Evolutionary conservation across 2,797 vertebrate species (phyloP), one percentile per base, ranked within the genome.

Genomic region (Kryptopterus vitreolus): DNA sequence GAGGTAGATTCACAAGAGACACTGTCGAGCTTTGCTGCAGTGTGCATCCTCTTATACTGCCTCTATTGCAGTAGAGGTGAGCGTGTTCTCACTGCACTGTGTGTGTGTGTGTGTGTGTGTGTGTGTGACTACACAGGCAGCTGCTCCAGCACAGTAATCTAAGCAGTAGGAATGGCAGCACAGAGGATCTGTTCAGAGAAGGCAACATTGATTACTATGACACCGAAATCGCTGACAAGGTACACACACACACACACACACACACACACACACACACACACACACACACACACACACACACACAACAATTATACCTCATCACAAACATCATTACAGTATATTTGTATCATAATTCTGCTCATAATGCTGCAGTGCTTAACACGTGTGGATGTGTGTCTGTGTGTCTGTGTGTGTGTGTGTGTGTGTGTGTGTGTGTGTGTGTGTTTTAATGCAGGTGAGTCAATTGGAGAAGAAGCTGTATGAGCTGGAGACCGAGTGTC

Each of bases 121-220:
- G 22, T 76, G 33, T 78, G 69, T 74, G 78, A 86, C 61, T 87
- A 61, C 75, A 85, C 92, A 99, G 97, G 85, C 97, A 98, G 82
- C 95, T 99, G 80, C 95, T 99, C 86, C 95, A 99, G 88, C 95
- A 95, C 91, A 99, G 98, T 92, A 98, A 98, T 91, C 90, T 98
- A 89, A 99, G 97, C 93, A 99, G 98, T 92, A 97, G 95, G 55
- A 96, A 97, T 0, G 96, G 96, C 90, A 99, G 98, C 90, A 98
- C 96, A 0, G 98, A 99, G 88, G 98, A 99, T 89, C 92, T 99
- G 83, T 99, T 98, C 92, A 86, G 95, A 85, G 97, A 98, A 4
- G 3, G 52, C 89, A 98, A 96, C 91, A 96, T 98, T 15, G 98
- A 99, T 91, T 98, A 97, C 53, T 96, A 95, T 82, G 97, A 99